These are phyloP conservation scores for Brenthis hecate DNA, from an alignment of 2,888 invertebrate species.

Conservation along the genomic window DNA sequence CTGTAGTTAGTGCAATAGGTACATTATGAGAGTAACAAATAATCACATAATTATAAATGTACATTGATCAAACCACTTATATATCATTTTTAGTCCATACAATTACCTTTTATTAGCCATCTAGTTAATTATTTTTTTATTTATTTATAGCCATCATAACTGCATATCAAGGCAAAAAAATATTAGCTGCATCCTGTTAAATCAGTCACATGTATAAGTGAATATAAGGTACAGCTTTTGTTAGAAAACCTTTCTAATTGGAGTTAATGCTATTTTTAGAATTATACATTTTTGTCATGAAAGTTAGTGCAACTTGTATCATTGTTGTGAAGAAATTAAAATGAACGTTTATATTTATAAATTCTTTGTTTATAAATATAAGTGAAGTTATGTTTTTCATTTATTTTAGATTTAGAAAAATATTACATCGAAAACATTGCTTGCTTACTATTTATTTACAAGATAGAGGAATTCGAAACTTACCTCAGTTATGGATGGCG, in stretches of 20 bases:
- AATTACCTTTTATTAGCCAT: constrained; percentile 7
- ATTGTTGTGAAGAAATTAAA: background rate
- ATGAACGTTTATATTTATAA: background rate
- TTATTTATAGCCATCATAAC: background rate
- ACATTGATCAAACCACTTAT: too few relatives aligned
- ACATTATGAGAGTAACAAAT: too few relatives aligned
- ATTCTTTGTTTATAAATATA: background rate
- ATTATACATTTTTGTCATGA: background rate
- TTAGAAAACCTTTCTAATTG: constrained; percentile 16
- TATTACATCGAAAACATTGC: constrained; percentile 14
- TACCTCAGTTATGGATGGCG: constrained; percentile 19
- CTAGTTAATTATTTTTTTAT: background rate
- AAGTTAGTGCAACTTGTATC: background rate
- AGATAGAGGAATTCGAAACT: constrained; percentile 14
- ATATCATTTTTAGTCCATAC: too few relatives aligned
- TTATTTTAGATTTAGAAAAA: constrained; percentile 4
- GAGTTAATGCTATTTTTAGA: constrained; percentile 11
- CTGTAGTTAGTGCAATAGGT: too few relatives aligned
- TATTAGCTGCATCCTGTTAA: background rate
- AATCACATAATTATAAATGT: too few relatives aligned
- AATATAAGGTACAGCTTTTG: background rate
- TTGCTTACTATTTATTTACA: constrained; percentile 28
- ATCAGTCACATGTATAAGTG: background rate
- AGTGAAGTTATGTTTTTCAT: constrained; percentile 13
- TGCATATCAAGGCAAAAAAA: background rate